Base-by-base conservation (phyloP, 2,113 vertebrate species). In the Jaculus jaculus region DNA sequence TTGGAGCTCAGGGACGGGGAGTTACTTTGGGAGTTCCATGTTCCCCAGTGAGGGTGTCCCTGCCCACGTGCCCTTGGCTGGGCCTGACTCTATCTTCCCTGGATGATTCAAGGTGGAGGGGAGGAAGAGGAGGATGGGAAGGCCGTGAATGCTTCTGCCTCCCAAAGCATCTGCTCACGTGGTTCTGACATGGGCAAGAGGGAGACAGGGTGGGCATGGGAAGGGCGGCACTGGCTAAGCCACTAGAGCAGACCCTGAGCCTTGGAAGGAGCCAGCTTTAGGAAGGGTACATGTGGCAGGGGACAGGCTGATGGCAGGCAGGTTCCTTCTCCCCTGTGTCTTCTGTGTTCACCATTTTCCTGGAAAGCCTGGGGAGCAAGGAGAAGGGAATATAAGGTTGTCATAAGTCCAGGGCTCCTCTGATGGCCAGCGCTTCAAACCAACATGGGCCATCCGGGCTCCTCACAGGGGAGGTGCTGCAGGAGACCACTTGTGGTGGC, bases 401-500 rank as follows among this genome's bases (percentile, higher is more conserved):
- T 80, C 34, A 0, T 2, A 58, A 32, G 58, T n/a, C 11, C 42
- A 2, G 11, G 28, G 23, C 42, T 8, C 37, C 17, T 5, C 23
- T 0, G 3, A 30, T 3, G n/a, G 54, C 65, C 15, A 54, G 34
- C 5, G 9, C 69, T 63, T 74, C 58, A 37, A 32, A 23, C 28
- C 16, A 30, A 26, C 7, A 6, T 24, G 54, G 54, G 1, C n/a
- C 37, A 37, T 26, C 47, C 12, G 68, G 39, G 68, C 28, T 71
- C 75, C 3, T 7, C 12, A 75, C 5, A 34, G 1, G 1, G 0
- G 39, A 30, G 39, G 30, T 0, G 0, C 51, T 28, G 37, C 47
- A 7, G 21, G 54, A 16, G 71, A 30, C 2, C 2, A 16, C 1
- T 3, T 32, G 13, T 0, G 0, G 18, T 15, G 23, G 66, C 34